These are phyloP conservation scores for Gonioctena quinquepunctata DNA, from an alignment of 1,140 invertebrate genomes.

Conservation along the genomic window DNA sequence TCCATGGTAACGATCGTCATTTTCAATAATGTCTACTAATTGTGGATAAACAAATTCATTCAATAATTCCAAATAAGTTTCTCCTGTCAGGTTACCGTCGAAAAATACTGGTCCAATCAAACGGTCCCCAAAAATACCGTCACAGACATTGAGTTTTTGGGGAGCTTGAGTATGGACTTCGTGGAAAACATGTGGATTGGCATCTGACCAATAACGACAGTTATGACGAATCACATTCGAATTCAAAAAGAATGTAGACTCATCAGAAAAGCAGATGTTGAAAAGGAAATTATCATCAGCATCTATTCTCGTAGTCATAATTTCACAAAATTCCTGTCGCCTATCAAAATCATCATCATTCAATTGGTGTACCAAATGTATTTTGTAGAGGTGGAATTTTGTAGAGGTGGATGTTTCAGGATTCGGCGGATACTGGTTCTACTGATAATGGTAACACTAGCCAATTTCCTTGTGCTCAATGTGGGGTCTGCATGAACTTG, in stretches of 20 bases:
- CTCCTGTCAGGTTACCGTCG: too few species aligned
- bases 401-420: too few species aligned
- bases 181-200: background rate
- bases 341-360: background rate
- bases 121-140: background rate
- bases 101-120: too few species aligned
- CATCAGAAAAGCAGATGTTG: background rate
- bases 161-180: too few species aligned
- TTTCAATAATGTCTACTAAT: too few species aligned
- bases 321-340: background rate
- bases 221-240: background rate
- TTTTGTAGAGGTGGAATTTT: background rate
- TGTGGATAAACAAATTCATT: too few species aligned
- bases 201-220: background rate
- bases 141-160: background rate
- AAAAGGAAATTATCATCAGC: background rate
- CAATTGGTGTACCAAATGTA: background rate
- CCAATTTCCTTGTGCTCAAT: background rate
- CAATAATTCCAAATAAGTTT: too few species aligned
- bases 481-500: background rate
- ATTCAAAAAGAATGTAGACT: background rate
- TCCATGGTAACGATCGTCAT: too few species aligned
- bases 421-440: background rate
- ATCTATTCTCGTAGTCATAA: background rate
- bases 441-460: background rate